Conservation (phyloP, 1,140 invertebrate species). For the Ooceraea biroi region DNA sequence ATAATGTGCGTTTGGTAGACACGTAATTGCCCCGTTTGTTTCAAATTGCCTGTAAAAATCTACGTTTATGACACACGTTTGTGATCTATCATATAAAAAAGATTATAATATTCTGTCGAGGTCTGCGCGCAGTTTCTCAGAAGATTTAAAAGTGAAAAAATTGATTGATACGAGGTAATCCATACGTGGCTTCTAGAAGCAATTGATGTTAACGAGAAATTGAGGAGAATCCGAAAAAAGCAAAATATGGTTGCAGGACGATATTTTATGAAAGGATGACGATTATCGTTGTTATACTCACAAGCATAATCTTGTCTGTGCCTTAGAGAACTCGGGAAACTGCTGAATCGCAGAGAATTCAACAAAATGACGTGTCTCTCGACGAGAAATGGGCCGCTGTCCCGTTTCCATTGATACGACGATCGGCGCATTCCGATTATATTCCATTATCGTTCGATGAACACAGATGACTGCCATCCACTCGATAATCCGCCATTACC, state of each 20-base stretch:
- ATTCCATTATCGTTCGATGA: conserved; percentile 53
- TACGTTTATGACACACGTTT: neutral
- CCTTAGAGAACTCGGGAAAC: neutral
- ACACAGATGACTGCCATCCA: conserved; percentile 45
- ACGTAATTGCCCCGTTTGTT: neutral
- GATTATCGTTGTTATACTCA: neutral
- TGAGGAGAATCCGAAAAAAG: neutral
- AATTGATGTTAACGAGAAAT: neutral
- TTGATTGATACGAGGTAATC: too few relatives aligned
- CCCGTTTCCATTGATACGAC: conserved; percentile 20
- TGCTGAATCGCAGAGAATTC: neutral
- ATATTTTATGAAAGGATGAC: neutral
- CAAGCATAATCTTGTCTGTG: neutral
- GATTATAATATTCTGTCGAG: too few relatives aligned
- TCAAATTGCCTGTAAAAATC: neutral
- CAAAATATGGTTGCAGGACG: neutral
- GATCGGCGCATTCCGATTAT: conserved; percentile 40
- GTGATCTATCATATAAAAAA: too few relatives aligned
- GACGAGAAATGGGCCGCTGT: neutral
- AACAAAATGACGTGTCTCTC: conserved; percentile 7
- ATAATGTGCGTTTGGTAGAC: neutral
- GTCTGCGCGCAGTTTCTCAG: too few relatives aligned
- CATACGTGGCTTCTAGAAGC: too few relatives aligned
- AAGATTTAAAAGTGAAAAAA: too few relatives aligned
- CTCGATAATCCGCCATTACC: conserved; percentile 47